phyloP scores from a whole-genome alignment of 2,113 vertebrate species.

The Gobiocypris rarus region DNA sequence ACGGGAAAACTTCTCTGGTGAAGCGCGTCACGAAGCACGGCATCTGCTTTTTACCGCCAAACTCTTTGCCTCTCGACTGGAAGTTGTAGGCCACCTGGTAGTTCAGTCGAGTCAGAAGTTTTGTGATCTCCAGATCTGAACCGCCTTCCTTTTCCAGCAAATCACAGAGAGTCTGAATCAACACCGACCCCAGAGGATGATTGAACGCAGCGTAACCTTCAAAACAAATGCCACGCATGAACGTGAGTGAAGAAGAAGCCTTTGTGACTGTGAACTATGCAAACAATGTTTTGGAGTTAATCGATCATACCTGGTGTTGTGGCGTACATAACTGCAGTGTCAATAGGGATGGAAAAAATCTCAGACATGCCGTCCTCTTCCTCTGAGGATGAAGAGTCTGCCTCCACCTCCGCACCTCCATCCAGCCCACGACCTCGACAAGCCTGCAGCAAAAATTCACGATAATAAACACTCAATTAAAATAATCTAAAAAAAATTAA shows the following conservation, averaged over 20 bases:
- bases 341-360: conserved; percentile 68
- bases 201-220: conserved; percentile 78
- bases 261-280: too few relatives aligned
- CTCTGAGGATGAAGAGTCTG: conserved; percentile 51
- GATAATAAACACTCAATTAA: not conserved
- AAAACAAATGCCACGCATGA: not conserved
- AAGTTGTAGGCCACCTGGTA: conserved; percentile 72
- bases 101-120: conserved; percentile 75
- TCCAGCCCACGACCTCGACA: conserved; percentile 71
- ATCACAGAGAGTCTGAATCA: conserved; percentile 76
- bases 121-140: conserved; percentile 71
- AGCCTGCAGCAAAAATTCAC: conserved; percentile 65
- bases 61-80: conserved; percentile 62
- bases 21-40: conserved; percentile 75
- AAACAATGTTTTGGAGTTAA: not conserved
- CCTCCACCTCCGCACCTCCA: conserved; percentile 69
- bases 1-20: conserved; percentile 75
- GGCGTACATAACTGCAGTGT: conserved; percentile 76
- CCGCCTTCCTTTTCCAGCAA: conserved; percentile 68
- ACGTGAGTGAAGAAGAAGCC: not conserved
- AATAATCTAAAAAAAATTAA: not conserved
- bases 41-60: conserved; percentile 78
- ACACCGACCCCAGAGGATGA: conserved; percentile 64
- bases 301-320: conserved; percentile 71
- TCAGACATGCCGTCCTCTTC: conserved; percentile 53